Base-by-base conservation (phyloP, 2,797 vertebrate genomes). In the Crocidura indochinensis region DNA sequence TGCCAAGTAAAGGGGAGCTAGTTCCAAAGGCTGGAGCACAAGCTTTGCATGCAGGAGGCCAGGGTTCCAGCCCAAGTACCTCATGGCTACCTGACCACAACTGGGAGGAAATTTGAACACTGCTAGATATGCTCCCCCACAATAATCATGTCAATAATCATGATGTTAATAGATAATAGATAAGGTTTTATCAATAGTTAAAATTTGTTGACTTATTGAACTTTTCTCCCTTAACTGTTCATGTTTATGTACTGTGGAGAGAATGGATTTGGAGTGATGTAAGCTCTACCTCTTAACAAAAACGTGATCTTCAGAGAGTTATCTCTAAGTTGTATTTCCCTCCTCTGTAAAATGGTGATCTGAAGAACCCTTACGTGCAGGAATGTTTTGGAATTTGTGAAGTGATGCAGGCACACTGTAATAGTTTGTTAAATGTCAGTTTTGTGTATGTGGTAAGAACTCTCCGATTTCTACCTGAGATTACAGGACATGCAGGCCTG, bases 321-420 rank as follows among this genome's bases (percentile, higher is more conserved):
- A 31, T 78, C 27, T n/a, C 44, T 69, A 65, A 90, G 80, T 44
- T 19, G 7, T 31, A 24, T 20, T 83, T 64, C 65, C 84, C 73
- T 87, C 44, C 64, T 75, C 80, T 84, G 69, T 67, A 53, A 84
- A 89, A 80, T 68, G 75, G 31, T 29, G 46, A 78, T 80, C 69
- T 8, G 65, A 68, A 51, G 53, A 67, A 84, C 8, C 29, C 51
- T 51, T n/a, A 8, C 53, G 29, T 17, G 5, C 1, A 49, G 72
- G 65, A 44, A 17, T 53, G 29, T 29, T 26, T 49, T 78, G 81
- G 71, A 82, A 60, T 65, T 47, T 24, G 27, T 14, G 69, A 78
- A 67, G 62, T 64, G 19, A 78, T 0, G 4, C 10, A 15, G 94
- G 29, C 3, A 73, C 22, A 38, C 10, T 17, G 72, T 75, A 68